Evolutionary conservation across 1,140 invertebrate genomes (phyloP).

Genomic region (Cydia splendana): DNA sequence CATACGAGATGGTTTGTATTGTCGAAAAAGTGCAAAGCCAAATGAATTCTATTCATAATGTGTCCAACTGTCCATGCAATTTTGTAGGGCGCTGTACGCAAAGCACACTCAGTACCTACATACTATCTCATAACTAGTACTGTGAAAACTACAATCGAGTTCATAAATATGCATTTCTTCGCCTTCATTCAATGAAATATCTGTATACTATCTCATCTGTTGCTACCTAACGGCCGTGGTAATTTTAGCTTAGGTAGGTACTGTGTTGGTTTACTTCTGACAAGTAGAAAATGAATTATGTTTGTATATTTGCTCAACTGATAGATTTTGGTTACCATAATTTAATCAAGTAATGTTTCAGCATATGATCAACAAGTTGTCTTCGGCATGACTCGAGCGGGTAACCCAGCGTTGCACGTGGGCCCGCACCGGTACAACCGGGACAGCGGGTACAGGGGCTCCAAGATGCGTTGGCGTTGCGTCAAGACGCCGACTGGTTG

Average conservation of each 20-base stretch:
- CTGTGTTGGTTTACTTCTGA: neutral
- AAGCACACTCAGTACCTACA: no score
- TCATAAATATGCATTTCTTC: no score
- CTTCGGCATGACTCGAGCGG: conserved; percentile 42
- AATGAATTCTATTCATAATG: no score
- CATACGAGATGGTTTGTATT: no score
- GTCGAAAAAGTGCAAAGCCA: no score
- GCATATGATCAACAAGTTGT: conserved; percentile 33
- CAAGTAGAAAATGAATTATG: neutral
- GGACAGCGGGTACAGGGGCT: conserved; percentile 34
- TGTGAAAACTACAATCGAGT: no score
- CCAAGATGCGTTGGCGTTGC: conserved; percentile 45
- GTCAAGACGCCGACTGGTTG: conserved; percentile 36
- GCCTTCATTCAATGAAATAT: no score
- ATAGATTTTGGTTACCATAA: neutral
- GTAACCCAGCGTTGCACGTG: conserved; percentile 48
- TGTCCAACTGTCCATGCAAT: no score
- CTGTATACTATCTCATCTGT: no score
- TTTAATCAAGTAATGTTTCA: conserved; percentile 33
- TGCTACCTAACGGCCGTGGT: no score
- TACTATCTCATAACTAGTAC: no score
- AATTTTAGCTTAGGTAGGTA: neutral
- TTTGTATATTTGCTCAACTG: neutral
- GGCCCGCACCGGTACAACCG: conserved; percentile 49
- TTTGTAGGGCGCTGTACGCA: no score